These are phyloP conservation scores for Scaptomyza cyrtandrae DNA, from an alignment of 2,888 invertebrate species.

Conservation along the genomic window DNA sequence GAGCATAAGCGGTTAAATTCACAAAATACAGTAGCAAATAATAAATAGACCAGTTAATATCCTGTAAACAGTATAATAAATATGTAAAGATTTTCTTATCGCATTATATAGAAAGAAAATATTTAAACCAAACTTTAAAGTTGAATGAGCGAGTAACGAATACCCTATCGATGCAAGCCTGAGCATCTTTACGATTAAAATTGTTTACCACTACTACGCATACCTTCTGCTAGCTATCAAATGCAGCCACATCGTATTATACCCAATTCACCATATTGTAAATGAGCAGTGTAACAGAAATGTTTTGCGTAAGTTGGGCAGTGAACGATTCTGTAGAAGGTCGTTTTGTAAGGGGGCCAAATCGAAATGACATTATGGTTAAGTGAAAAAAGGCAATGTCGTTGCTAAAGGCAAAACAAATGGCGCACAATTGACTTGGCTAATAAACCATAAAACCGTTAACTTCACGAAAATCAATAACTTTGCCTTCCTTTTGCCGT, in stretches of 20 bases:
- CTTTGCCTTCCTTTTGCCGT: conserved; percentile 23
- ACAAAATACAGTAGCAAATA: conserved; percentile 50
- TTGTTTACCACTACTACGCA: no score
- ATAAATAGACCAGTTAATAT: conserved; percentile 1
- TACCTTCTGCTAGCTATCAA: not conserved
- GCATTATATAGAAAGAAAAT: not conserved
- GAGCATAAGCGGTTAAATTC: conserved; percentile 63
- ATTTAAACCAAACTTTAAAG: not conserved
- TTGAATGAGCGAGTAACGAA: not conserved
- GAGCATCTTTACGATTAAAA: no score
- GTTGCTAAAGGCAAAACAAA: conserved; percentile 65
- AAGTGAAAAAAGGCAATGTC: conserved; percentile 61
- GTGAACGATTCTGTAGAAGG: conserved; percentile 31
- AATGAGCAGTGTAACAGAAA: not conserved
- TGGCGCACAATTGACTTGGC: conserved; percentile 72
- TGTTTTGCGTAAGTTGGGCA: not conserved
- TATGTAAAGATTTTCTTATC: not conserved
- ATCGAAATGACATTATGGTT: conserved; percentile 67
- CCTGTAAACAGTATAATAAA: conserved; percentile 4
- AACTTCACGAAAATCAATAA: conserved; percentile 79
- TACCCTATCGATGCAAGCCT: not conserved
- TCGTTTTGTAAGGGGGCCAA: conserved; percentile 48
- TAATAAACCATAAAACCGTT: conserved; percentile 78
- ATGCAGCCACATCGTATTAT: not conserved
- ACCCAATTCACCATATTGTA: conserved; percentile 13